phyloP scores from a whole-genome alignment of 2,888 invertebrate genomes.

The Nephrotoma guestfalica region DNA sequence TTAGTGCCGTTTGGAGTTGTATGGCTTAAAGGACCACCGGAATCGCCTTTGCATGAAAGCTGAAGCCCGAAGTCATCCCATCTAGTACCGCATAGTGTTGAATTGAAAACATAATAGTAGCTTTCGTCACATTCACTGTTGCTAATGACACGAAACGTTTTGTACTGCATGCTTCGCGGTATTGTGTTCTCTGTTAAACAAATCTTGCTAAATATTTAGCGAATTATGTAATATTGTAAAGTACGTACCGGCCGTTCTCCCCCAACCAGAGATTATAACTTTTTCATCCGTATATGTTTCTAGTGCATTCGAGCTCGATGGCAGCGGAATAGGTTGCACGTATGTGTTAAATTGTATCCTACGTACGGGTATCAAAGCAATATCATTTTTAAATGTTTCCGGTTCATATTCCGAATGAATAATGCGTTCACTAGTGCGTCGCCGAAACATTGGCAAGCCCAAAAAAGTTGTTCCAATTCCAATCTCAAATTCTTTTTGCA shows the following conservation, averaged over 20 bases:
- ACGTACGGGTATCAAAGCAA: neutral
- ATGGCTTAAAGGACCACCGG: neutral
- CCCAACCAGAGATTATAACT: conserved; percentile 4
- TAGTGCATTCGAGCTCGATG: neutral
- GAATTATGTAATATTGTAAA: too few species aligned
- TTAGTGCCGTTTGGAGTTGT: neutral
- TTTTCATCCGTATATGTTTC: neutral
- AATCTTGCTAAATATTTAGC: too few species aligned
- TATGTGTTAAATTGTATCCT: neutral
- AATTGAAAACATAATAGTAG: neutral
- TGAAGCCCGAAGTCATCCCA: neutral
- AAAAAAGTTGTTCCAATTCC: neutral
- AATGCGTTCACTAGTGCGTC: neutral
- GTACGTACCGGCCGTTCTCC: neutral
- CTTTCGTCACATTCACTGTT: neutral
- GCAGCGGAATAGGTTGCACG: neutral
- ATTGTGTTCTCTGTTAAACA: neutral
- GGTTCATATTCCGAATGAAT: neutral
- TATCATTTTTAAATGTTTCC: neutral
- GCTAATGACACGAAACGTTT: neutral
- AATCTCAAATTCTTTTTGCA: neutral
- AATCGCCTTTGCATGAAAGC: neutral
- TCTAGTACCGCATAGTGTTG: neutral
- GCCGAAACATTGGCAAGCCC: neutral
- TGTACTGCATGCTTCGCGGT: neutral